Conservation (phyloP, 2,888 invertebrate species). For the Campoplex nolae region DNA sequence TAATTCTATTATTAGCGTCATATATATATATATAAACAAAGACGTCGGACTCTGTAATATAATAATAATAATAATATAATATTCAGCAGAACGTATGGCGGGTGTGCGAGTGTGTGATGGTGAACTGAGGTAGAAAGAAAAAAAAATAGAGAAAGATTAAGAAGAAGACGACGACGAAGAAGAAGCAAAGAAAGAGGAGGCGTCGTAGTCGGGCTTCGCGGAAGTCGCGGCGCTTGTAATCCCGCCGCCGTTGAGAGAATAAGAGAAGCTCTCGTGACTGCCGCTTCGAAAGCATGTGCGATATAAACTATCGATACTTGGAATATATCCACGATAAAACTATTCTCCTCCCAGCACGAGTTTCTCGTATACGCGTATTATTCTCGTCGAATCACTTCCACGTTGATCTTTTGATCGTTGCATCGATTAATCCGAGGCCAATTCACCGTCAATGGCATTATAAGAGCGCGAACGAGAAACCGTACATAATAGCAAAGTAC, state of each 20-base stretch:
- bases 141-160: conserved; percentile 12
- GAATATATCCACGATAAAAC: conserved; percentile 29
- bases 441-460: conserved; percentile 22
- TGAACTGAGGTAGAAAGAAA: conserved; percentile 19
- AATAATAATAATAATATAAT: conserved; percentile 6
- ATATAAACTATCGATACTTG: conserved; percentile 39
- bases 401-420: conserved; percentile 35
- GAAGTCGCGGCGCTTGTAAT: conserved; percentile 58
- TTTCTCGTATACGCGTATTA: background rate
- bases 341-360: conserved; percentile 21
- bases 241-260: conserved; percentile 19
- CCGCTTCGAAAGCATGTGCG: background rate
- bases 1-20: conserved; percentile 58
- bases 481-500: background rate
- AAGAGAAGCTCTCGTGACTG: conserved; percentile 48
- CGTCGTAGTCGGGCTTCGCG: conserved; percentile 57
- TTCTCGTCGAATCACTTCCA: conserved; percentile 47
- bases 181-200: conserved; percentile 14
- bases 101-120: conserved; percentile 43
- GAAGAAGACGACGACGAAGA: conserved; percentile 12
- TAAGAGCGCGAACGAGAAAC: background rate
- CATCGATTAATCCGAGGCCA: conserved; percentile 47
- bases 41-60: conserved; percentile 36
- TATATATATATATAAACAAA: conserved; percentile 20
- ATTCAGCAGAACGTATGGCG: conserved; percentile 26